A percentile compares a stretch with the other conserved stretches of the same genome.
These are phyloP conservation scores for Tenthredo notha DNA, from an alignment of 2,888 invertebrate species.

Conservation along the genomic window DNA sequence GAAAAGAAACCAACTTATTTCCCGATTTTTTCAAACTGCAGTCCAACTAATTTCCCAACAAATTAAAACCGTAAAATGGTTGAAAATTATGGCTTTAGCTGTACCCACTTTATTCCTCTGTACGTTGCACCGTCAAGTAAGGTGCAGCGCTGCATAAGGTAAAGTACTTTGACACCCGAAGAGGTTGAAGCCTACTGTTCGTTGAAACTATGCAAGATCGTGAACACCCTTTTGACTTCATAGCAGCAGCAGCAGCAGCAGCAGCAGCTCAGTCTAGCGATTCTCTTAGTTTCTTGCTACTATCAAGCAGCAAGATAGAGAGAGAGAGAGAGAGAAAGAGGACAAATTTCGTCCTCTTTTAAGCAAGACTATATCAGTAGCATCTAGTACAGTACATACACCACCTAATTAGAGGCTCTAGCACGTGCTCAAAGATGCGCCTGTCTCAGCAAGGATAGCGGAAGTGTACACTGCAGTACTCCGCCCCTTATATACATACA, in stretches of 20 bases:
- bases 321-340: background rate
- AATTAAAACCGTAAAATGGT: background rate
- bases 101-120: constrained; percentile 5
- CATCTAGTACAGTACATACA: background rate
- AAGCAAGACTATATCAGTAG: background rate
- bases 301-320: background rate
- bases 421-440: constrained; percentile 66
- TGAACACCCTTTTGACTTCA: constrained; percentile 58
- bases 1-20: too few species aligned
- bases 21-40: background rate
- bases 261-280: background rate
- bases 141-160: background rate
- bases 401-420: constrained; percentile 68
- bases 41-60: background rate
- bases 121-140: background rate
- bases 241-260: background rate
- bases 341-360: background rate
- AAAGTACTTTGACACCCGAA: constrained; percentile 25
- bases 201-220: constrained; percentile 61
- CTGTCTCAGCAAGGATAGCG: background rate
- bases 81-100: background rate
- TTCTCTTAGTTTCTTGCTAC: background rate
- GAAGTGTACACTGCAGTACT: constrained; percentile 21
- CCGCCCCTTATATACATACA: background rate
- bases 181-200: constrained; percentile 44